Evolutionary conservation across 2,797 vertebrate genomes (phyloP).

Genomic region (Pelodytes ibericus): DNA sequence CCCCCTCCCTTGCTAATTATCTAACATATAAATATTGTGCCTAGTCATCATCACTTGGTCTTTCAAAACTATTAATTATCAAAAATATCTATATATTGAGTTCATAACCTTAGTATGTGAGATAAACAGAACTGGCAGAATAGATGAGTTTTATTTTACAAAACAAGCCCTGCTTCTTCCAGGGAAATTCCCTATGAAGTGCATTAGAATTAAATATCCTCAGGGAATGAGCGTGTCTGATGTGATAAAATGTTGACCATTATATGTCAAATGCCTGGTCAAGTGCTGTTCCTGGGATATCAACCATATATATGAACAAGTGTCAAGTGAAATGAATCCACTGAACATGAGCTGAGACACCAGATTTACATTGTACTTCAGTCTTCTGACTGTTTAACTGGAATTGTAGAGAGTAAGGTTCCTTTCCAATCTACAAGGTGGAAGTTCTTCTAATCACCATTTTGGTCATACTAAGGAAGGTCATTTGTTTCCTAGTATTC

Average conservation of each 20-base stretch:
- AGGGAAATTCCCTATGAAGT: not conserved
- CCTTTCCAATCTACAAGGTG: too few relatives aligned
- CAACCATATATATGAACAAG: constrained; percentile 1
- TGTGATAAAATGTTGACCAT: not conserved
- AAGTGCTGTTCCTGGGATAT: not conserved
- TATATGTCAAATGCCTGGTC: constrained; percentile 5
- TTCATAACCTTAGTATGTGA: too few relatives aligned
- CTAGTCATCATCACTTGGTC: too few relatives aligned
- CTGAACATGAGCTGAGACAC: constrained; percentile 7
- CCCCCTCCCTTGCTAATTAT: too few relatives aligned
- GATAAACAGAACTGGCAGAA: too few relatives aligned
- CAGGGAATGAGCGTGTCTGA: not conserved
- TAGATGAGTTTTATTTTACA: not conserved
- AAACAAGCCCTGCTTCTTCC: not conserved
- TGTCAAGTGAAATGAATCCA: constrained; percentile 16
- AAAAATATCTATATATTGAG: too few relatives aligned
- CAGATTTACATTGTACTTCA: not conserved
- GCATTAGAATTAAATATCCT: not conserved
- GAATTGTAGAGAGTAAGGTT: too few relatives aligned
- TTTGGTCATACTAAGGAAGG: too few relatives aligned
- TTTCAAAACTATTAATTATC: too few relatives aligned
- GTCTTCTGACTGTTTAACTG: not conserved
- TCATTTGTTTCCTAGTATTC: too few relatives aligned
- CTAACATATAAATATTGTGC: too few relatives aligned
- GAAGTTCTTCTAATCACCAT: too few relatives aligned